These are phyloP conservation scores for Coptotermes formosanus DNA, from an alignment of 1,140 invertebrate genomes.

Conservation along the genomic window DNA sequence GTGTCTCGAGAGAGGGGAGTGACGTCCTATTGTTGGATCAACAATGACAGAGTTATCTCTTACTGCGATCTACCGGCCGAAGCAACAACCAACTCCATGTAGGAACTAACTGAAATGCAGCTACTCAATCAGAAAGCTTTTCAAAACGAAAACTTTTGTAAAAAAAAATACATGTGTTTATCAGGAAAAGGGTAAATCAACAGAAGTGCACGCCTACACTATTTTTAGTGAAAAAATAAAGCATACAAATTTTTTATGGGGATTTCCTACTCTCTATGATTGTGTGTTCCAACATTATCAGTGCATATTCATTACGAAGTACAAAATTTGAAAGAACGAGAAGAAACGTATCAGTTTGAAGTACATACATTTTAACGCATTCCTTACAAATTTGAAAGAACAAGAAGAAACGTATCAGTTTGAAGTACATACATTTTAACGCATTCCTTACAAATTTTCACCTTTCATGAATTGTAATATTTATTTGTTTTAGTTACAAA, in stretches of 20 bases:
- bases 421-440: too few species aligned
- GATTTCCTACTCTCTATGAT: too few species aligned
- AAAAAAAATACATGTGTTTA: not conserved
- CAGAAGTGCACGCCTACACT: not conserved
- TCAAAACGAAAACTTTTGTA: conserved; percentile 11
- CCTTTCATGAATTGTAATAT: too few species aligned
- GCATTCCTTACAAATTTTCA: too few species aligned
- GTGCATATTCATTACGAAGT: too few species aligned
- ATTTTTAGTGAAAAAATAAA: not conserved
- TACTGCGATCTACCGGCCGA: not conserved
- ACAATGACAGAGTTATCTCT: not conserved
- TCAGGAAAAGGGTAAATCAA: conserved; percentile 4
- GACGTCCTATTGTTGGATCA: conserved; percentile 14
- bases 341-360: too few species aligned
- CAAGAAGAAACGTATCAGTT: too few species aligned
- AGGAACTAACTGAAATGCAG: conserved; percentile 10
- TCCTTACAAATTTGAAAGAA: too few species aligned
- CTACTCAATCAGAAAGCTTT: conserved; percentile 19
- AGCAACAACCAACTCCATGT: conserved; percentile 15
- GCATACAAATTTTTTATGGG: not conserved
- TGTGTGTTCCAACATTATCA: too few species aligned
- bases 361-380: too few species aligned
- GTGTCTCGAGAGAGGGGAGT: not conserved
- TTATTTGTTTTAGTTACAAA: too few species aligned
- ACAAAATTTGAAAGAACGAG: too few species aligned